These are phyloP conservation scores for Colostygia pectinataria DNA, from an alignment of 2,888 invertebrate species.

Conservation along the genomic window DNA sequence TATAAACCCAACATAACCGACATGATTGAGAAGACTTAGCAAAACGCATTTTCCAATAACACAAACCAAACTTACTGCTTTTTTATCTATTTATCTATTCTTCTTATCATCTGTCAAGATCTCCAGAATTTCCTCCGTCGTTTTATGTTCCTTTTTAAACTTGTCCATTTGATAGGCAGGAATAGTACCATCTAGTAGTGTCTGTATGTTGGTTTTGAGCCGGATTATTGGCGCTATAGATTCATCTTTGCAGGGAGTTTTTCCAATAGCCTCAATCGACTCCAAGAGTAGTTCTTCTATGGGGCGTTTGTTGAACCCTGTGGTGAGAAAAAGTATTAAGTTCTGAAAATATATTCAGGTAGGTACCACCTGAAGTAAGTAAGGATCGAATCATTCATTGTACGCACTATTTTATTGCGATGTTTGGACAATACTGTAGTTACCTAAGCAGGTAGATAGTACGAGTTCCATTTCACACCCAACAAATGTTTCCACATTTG, in stretches of 20 bases:
- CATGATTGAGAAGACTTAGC: background rate
- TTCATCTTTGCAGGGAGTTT: conserved; percentile 84
- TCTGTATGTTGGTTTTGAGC: conserved; percentile 89
- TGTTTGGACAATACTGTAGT: no score
- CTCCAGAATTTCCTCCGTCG: conserved; percentile 90
- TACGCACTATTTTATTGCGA: no score
- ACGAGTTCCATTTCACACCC: conserved; percentile 8
- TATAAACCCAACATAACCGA: no score
- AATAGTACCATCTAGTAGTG: conserved; percentile 91
- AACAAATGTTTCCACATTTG: conserved; percentile 7
- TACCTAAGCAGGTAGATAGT: no score
- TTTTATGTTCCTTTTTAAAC: conserved; percentile 88
- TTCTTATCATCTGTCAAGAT: conserved; percentile 83
- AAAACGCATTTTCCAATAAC: conserved; percentile 3
- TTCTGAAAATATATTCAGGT: background rate
- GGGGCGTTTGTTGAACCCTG: conserved; percentile 85
- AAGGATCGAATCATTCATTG: no score
- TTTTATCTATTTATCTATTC: conserved; percentile 26
- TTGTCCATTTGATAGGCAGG: conserved; percentile 90
- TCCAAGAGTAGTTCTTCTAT: conserved; percentile 92
- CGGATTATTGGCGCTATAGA: conserved; percentile 84
- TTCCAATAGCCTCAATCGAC: conserved; percentile 89
- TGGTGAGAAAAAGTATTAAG: conserved; percentile 37
- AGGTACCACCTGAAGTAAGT: background rate
- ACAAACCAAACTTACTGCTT: conserved; percentile 10